Base-by-base conservation (phyloP, 37 sponge, comb jelly and placozoan genomes). In the Theonella swinhoei region DNA sequence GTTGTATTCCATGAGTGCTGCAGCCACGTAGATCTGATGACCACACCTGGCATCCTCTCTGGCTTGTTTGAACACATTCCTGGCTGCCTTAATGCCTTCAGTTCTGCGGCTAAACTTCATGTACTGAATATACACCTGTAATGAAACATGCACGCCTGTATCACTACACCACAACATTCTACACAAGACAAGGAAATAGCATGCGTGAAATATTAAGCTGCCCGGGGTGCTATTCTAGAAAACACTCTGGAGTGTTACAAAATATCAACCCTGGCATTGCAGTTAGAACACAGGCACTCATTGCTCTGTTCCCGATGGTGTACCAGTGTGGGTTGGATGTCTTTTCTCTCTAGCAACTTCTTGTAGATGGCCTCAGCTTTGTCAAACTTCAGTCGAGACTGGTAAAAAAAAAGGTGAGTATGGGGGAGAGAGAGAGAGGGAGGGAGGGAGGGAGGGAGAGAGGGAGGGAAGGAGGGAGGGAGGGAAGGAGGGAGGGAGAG, bases 1-100 rank as follows among this genome's bases (percentile, higher is more conserved):
- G 84, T 87, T 88, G 69, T 95, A 98, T 84, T 98, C 99, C 99
- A 98, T 98, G 64, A 91, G 79, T 34, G 96, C 99, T 60, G 96
- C 99, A 17, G 96, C 92, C 25, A 98, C 94, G 86, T 89, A 98
- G 25, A 92, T 92, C 91, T 95, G 98, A 74, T 91, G 67, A 17
- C 82, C 77, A 35, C 70, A 83, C 47, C 86, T 83, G 1, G 83
- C n/a, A 67, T 98, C 99, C 40, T 98, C 94, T 36, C 99, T 42
- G 1, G 99, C 94, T 68, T 79, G 83, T 82, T 91, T 91, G 76
- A 98, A 98, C 38, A 98, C 87, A 24, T 63, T 77, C 32, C 99
- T 75, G 31, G 96, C 96, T 62, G 87, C 81, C 72, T 94, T 84
- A 23, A 95, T 91, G 20, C 99, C 99, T 22, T 81, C 91, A 4